Conservation (phyloP, 64 coral and sea anemone species). For the Actinia tenebrosa region DNA sequence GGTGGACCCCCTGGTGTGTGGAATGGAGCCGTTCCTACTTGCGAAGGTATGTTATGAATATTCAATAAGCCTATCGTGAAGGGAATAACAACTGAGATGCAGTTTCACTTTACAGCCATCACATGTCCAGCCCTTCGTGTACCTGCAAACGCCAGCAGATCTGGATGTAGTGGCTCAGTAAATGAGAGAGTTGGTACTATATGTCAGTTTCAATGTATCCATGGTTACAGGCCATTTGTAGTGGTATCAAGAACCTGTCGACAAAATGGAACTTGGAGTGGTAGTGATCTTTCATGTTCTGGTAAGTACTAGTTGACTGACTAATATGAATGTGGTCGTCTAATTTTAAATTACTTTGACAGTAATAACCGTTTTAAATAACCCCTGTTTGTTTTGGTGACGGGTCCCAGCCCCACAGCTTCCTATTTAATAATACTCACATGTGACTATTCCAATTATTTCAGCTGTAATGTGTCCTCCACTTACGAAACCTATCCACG, state of each 20-base stretch:
- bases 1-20: conserved; percentile 10
- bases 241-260: conserved; percentile 19
- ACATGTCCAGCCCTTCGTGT: conserved; percentile 20
- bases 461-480: background rate
- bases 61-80: no score
- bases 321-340: no score
- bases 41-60: background rate
- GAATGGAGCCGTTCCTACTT: background rate
- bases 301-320: background rate
- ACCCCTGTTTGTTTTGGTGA: no score
- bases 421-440: background rate
- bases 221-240: background rate
- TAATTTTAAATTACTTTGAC: no score
- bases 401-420: background rate
- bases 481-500: background rate
- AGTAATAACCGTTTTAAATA: no score
- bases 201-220: conserved; percentile 27
- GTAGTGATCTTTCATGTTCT: conserved; percentile 16
- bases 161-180: conserved; percentile 6
- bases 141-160: conserved; percentile 21
- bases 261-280: conserved; percentile 30
- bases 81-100: background rate
- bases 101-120: background rate
- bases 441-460: background rate
- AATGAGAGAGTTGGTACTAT: background rate